A percentile compares a stretch with the other conserved stretches of the same genome.
phyloP scores from a whole-genome alignment of 2,888 invertebrate species.

The Melanchra persicariae region DNA sequence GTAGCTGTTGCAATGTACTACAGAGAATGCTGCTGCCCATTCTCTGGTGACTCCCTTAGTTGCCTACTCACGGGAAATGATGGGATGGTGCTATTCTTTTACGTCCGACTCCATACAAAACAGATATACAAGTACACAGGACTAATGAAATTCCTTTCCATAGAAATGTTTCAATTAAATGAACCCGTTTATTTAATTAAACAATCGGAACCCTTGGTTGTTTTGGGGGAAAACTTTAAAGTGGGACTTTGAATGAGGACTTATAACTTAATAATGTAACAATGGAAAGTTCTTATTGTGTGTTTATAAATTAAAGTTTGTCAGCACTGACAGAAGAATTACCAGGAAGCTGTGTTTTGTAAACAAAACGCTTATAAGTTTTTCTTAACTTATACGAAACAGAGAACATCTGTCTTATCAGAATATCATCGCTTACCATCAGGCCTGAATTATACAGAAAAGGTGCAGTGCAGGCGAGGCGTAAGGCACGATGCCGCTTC shows the following conservation, averaged over 20 bases:
- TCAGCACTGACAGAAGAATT: not conserved
- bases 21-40: no score
- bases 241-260: constrained; percentile 29
- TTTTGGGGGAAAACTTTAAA: constrained; percentile 55
- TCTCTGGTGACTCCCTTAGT: no score
- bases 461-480: no score
- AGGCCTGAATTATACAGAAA: no score
- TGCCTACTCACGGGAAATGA: no score
- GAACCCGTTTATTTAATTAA: constrained; percentile 63
- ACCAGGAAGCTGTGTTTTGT: not conserved
- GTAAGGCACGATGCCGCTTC: no score
- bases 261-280: constrained; percentile 47
- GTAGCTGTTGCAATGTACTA: no score
- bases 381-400: not conserved
- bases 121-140: constrained; percentile 23
- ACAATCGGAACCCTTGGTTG: constrained; percentile 60
- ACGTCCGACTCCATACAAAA: no score
- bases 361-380: not conserved
- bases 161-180: constrained; percentile 61
- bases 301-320: constrained; percentile 8
- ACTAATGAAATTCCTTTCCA: constrained; percentile 54
- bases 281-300: constrained; percentile 10
- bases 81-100: no score
- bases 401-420: not conserved
- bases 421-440: no score